Percentiles rank a stretch among this genome's conserved stretches.
Conservation (phyloP, 2,113 vertebrate species). For the Sitta europaea region DNA sequence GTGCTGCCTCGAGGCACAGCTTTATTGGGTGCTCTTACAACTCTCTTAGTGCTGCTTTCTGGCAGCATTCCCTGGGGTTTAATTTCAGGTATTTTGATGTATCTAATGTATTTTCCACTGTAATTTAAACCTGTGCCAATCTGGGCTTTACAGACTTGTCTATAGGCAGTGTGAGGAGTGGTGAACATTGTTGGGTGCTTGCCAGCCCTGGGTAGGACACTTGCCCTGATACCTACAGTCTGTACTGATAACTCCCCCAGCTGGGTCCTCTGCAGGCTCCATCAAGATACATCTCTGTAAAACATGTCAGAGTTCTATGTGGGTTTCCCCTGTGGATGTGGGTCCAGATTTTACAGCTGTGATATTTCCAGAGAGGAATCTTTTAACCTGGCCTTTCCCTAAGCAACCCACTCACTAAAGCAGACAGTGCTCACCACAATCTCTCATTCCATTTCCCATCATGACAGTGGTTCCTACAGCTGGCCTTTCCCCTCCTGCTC, state of each 20-base stretch:
- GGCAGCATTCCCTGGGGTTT: not conserved
- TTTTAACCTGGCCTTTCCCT: not conserved
- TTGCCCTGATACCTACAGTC: not conserved
- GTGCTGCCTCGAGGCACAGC: not conserved
- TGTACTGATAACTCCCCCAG: not conserved
- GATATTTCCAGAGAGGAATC: not conserved
- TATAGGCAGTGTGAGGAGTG: not conserved
- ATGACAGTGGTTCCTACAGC: not conserved
- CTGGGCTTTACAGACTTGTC: not conserved
- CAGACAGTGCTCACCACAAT: accelerated
- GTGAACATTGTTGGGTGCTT: not conserved
- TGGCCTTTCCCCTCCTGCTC: not conserved
- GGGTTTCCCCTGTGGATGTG: accelerated
- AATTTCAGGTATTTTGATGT: slow-evolving; percentile 4
- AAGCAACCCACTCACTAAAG: not conserved
- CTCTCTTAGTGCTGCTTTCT: not conserved
- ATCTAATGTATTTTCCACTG: slow-evolving; percentile 33
- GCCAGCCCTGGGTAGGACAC: not conserved
- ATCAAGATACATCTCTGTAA: not conserved
- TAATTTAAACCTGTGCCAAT: not conserved
- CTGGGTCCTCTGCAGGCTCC: not conserved
- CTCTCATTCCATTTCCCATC: not conserved
- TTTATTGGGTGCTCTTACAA: not conserved
- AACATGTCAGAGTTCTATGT: not conserved
- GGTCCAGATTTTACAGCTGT: not conserved